Evolutionary conservation across 2,888 invertebrate species (phyloP), one percentile per base, ranked within the genome.

Genomic region (Parapristionchus giblindavisi): DNA sequence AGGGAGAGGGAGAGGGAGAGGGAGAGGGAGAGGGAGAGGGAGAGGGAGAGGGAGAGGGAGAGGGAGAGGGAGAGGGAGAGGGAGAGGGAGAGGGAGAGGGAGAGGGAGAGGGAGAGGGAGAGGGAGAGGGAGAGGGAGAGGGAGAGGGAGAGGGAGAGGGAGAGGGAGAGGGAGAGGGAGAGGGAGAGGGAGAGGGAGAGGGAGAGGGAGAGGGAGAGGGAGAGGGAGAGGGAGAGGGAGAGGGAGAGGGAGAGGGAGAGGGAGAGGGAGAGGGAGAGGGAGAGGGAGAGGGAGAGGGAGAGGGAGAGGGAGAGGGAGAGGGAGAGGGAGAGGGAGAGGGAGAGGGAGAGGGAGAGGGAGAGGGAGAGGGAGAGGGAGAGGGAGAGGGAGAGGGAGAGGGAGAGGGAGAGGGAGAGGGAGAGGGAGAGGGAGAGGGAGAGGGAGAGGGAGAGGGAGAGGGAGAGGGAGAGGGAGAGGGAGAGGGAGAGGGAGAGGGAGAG

Each of bases 1-100:
- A 48, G 48, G 48, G 48, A 48, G 48, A 48, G 48, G 48, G 48
- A 48, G 48, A 48, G 48, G 48, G 48, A 48, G 48, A 48, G 48
- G 48, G 48, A 48, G 48, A 48, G 48, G 48, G 48, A 48, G 48
- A 48, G 48, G 48, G 48, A 48, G 48, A 48, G 48, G 48, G 48
- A 48, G 48, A 48, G 48, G 48, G 48, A 48, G 48, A 48, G 48
- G 48, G 48, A 48, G 48, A 48, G 48, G 48, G 48, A 48, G 48
- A 48, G 48, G 48, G 48, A 48, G 48, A 48, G 48, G 48, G 48
- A 48, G 48, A 48, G 48, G 48, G 48, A 48, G 48, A 48, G 48
- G 48, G 48, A 48, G 48, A 48, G 48, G 48, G 48, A 48, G 48
- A 48, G 48, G 48, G 48, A 48, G 48, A 48, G 48, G 48, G 48